Evolutionary conservation across 2,113 vertebrate genomes (phyloP).

Genomic region (Pseudorhombus dupliciocellatus): DNA sequence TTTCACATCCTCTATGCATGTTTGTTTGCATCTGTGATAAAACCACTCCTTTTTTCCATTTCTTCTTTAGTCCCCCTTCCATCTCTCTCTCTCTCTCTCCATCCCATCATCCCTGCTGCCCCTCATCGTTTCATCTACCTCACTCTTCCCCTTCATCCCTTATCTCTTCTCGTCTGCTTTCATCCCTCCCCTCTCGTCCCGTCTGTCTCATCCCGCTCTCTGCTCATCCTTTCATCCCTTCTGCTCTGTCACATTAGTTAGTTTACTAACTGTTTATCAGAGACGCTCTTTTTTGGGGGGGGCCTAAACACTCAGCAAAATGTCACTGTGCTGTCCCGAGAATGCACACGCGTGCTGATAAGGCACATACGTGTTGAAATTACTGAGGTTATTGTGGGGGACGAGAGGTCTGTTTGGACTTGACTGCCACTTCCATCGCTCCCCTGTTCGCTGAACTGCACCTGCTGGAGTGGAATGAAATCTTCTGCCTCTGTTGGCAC

Average conservation of each 20-base stretch:
- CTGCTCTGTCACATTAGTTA: conserved; percentile 49
- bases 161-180: conserved; percentile 62
- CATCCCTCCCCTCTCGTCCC: conserved; percentile 60
- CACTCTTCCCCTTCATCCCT: conserved; percentile 52
- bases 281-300: conserved; percentile 33
- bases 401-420: not conserved
- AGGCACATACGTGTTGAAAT: not conserved
- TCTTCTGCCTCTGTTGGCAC: not conserved
- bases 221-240: conserved; percentile 48
- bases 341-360: not conserved
- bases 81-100: conserved; percentile 40
- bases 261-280: conserved; percentile 51
- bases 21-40: not conserved
- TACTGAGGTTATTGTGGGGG: too few relatives aligned
- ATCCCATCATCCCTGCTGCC: conserved; percentile 41
- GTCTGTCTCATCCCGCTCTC: conserved; percentile 47
- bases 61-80: not conserved
- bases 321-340: conserved; percentile 38
- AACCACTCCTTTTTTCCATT: not conserved
- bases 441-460: not conserved
- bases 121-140: conserved; percentile 59
- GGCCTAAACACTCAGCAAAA: conserved; percentile 40
- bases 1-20: not conserved
- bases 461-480: not conserved
- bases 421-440: not conserved